Conservation (phyloP, 2,113 vertebrate species). For the Triplophysa tibetana region DNA sequence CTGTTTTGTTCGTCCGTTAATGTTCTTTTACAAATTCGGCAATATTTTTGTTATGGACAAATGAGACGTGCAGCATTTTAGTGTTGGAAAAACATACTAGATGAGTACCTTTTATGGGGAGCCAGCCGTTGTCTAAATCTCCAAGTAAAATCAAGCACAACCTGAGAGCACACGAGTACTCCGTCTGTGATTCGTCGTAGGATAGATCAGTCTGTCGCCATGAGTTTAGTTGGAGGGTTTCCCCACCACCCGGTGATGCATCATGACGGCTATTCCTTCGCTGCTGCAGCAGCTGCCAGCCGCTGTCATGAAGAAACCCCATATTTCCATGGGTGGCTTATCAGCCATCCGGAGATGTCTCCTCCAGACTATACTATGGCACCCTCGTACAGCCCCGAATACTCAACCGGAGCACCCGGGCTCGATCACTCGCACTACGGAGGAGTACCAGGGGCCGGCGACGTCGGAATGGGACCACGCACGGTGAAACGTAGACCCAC, state of each 20-base stretch:
- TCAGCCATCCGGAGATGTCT: conserved; percentile 95
- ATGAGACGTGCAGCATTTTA: conserved; percentile 31
- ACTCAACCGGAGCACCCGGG: conserved; percentile 82
- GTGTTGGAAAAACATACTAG: background rate
- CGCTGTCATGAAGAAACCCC: conserved; percentile 94
- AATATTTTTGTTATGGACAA: conserved; percentile 43
- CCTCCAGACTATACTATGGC: conserved; percentile 93
- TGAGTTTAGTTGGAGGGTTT: conserved; percentile 95
- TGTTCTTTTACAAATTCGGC: conserved; percentile 8
- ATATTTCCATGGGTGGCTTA: conserved; percentile 96
- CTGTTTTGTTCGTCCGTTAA: background rate
- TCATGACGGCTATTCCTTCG: conserved; percentile 93
- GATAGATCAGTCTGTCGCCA: conserved; percentile 60
- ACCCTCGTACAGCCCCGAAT: conserved; percentile 94
- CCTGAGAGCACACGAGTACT: conserved; percentile 32
- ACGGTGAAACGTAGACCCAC: conserved; percentile 93
- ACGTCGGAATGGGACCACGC: conserved; percentile 78
- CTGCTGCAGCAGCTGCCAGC: conserved; percentile 85
- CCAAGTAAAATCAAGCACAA: conserved; percentile 27
- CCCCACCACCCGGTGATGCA: conserved; percentile 96
- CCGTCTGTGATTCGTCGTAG: conserved; percentile 13
- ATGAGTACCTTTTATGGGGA: conserved; percentile 42
- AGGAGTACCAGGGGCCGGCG: conserved; percentile 77
- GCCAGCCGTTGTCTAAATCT: conserved; percentile 36
- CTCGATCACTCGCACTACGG: conserved; percentile 89